phyloP scores from a whole-genome alignment of 1,140 invertebrate species.

The Paraescarpia echinospica region DNA sequence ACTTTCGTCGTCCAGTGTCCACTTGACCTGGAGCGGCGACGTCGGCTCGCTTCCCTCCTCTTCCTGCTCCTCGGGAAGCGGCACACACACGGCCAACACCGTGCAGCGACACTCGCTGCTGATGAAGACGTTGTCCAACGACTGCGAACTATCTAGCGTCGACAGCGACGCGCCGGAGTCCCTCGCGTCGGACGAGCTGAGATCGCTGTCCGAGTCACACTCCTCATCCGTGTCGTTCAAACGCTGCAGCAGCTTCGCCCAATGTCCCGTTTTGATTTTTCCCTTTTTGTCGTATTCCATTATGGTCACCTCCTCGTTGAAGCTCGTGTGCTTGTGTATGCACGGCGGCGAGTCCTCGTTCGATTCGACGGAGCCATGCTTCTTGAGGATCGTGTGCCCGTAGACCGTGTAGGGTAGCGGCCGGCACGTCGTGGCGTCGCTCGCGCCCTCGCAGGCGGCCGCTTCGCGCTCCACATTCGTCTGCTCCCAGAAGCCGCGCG shows the following conservation, averaged over 20 bases:
- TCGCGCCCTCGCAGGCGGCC: neutral
- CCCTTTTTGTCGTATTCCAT: conserved; percentile 28
- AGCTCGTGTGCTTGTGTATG: conserved; percentile 24
- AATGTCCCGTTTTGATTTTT: conserved; percentile 9
- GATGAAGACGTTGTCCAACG: neutral
- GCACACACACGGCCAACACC: neutral
- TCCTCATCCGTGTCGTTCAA: neutral
- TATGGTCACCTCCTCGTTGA: conserved; percentile 22
- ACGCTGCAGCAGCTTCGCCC: neutral
- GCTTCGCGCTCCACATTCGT: neutral
- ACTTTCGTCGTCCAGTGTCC: neutral
- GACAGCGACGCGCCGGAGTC: neutral
- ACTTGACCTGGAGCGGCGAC: neutral
- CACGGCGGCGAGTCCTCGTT: conserved; percentile 14
- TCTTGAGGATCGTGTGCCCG: conserved; percentile 25
- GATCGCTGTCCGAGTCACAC: neutral
- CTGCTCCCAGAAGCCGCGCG: conserved; percentile 11
- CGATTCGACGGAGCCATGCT: conserved; percentile 12
- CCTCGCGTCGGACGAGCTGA: neutral
- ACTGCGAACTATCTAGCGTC: neutral
- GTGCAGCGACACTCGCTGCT: neutral
- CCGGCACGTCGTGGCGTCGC: neutral
- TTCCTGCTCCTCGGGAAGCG: neutral
- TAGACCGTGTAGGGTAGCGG: conserved; percentile 18
- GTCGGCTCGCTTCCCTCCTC: neutral